Conservation (phyloP, 2,797 vertebrate genomes). For the Oreochromis grahami region DNA sequence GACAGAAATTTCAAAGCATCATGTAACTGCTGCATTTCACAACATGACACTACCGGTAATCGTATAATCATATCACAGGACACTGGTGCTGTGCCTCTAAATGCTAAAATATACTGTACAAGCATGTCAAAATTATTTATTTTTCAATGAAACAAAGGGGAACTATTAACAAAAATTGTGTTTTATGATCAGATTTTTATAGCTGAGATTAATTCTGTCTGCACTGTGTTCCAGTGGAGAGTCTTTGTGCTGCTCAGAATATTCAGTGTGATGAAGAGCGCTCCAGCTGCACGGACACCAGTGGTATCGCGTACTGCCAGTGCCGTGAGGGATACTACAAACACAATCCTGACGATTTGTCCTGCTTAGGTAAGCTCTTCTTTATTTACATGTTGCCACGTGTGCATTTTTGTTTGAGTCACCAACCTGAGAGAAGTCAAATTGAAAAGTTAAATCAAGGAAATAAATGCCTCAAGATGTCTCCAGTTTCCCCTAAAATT, state of each 20-base stretch:
- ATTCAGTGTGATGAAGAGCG: slow-evolving; percentile 85
- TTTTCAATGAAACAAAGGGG: background rate
- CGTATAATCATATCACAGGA: background rate
- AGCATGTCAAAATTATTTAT: background rate
- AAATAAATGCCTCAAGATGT: background rate
- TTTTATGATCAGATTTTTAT: background rate
- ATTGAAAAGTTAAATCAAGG: background rate
- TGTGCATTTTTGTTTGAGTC: background rate
- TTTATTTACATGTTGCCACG: background rate
- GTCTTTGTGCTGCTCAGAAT: slow-evolving; percentile 83
- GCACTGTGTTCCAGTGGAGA: slow-evolving; percentile 76
- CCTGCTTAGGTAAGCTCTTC: slow-evolving; percentile 83
- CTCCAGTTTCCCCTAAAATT: background rate
- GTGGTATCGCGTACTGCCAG: slow-evolving; percentile 81
- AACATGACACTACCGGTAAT: background rate
- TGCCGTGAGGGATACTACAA: slow-evolving; percentile 92
- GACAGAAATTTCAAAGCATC: background rate
- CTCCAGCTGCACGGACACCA: slow-evolving; percentile 82
- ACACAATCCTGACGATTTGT: slow-evolving; percentile 88
- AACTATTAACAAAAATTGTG: background rate
- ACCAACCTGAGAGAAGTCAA: background rate
- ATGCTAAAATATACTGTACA: background rate
- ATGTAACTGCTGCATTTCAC: background rate
- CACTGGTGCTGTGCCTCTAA: background rate
- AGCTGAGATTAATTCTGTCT: background rate